These are phyloP conservation scores for Prunella himalayana DNA, from an alignment of 2,113 vertebrate species.

Conservation along the genomic window DNA sequence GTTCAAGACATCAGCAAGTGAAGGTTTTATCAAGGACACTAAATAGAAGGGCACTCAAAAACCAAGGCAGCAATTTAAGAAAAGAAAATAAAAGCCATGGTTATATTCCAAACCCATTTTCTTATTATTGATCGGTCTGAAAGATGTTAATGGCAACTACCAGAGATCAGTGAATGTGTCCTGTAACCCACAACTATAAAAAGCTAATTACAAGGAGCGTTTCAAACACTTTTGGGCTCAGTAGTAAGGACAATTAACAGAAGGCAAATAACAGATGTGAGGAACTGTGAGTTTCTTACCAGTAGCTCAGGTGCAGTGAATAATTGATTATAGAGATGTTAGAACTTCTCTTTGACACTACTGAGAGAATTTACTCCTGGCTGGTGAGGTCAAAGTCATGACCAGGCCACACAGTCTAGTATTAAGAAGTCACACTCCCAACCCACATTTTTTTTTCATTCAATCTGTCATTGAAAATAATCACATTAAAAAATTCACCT, in stretches of 20 bases:
- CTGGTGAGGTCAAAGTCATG: background rate
- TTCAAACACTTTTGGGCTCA: background rate
- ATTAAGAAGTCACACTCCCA: background rate
- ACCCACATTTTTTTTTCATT: background rate
- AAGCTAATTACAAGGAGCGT: background rate
- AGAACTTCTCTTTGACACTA: background rate
- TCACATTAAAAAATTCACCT: background rate
- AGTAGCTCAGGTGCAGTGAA: background rate
- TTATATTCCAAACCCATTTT: background rate
- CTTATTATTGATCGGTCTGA: background rate
- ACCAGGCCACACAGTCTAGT: background rate
- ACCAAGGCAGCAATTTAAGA: background rate
- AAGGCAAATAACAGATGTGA: background rate
- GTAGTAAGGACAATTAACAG: background rate
- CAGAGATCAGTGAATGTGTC: background rate
- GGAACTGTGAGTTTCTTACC: background rate
- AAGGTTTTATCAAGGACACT: background rate
- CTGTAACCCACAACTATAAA: conserved; percentile 7
- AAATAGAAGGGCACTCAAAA: background rate
- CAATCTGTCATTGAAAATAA: background rate
- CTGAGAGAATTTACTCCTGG: background rate
- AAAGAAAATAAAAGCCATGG: background rate
- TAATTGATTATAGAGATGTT: background rate
- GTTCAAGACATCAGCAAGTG: background rate
- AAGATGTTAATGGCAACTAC: background rate